These are phyloP conservation scores for Yoshiicerus persimilis DNA, from an alignment of 1,140 invertebrate species.

Conservation along the genomic window DNA sequence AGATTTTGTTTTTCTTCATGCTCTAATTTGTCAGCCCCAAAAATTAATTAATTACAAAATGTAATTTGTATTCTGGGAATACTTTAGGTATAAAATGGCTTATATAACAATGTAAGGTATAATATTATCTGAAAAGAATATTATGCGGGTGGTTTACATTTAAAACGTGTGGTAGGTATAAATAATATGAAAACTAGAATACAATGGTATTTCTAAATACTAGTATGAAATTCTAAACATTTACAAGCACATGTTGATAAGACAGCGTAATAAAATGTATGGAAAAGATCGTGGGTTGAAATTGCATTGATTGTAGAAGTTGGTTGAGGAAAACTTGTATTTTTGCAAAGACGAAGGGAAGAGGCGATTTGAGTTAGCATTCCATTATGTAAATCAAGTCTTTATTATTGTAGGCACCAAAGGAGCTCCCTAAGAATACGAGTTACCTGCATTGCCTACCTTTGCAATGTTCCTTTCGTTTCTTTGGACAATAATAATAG, in stretches of 20 bases:
- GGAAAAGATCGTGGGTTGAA: not conserved
- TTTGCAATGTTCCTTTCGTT: not conserved
- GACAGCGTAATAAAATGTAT: not conserved
- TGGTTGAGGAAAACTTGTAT: not conserved
- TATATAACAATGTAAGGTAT: no score
- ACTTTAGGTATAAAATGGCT: no score
- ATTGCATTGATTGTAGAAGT: not conserved
- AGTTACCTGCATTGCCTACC: not conserved
- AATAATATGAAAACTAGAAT: no score
- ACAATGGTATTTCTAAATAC: no score
- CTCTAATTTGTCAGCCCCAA: no score
- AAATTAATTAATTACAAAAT: no score
- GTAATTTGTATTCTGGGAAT: no score
- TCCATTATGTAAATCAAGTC: not conserved
- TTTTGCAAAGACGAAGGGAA: not conserved
- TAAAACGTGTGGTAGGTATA: no score
- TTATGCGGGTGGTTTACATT: no score
- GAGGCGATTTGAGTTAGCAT: not conserved
- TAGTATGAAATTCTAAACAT: no score
- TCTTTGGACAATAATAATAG: slow-evolving; percentile 1
- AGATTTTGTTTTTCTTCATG: no score
- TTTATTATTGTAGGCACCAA: not conserved
- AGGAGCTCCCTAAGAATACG: not conserved
- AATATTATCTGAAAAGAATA: no score
- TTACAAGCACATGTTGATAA: not conserved